Base-by-base conservation (phyloP, 2,113 vertebrate species). In the Saguinus imperator region DNA sequence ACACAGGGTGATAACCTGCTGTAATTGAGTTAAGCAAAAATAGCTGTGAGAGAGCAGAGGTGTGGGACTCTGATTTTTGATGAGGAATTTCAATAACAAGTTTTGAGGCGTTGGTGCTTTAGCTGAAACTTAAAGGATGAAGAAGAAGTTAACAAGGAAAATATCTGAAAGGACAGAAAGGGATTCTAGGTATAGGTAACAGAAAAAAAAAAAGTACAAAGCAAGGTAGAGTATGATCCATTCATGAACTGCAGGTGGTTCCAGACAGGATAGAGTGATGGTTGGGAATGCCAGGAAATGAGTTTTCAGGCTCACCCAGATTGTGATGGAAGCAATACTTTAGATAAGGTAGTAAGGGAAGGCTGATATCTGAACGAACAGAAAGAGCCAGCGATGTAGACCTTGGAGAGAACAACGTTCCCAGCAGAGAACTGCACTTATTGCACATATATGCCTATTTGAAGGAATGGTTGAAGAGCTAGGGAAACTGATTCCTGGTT, bases 401-500 rank as follows among this genome's bases (percentile, higher is more conserved):
- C 18, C 43, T 88, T 23, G 32, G 35, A 2, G 45, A 82, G 61
- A 82, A 80, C 61, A 83, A 37, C 37, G 18, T 91, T n/a, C 16
- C 13, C 35, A 61, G 66, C 32, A 90, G 70, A 95, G 70, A 89
- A 58, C 45, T 55, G 25, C 10, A 29, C 18, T 91, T 40, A 76
- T 16, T 77, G 40, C 18, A 83, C 55, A 72, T 25, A 32, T 32
- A 48, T 23, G 48, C 77, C 70, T 94, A 50, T 80, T 95, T 58
- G 73, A 94, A 88, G 87, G 89, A 95, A 52, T 35, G n/a, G 48
- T 50, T 72, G 82, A 93, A 83, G 40, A 89, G 58, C 70, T 40
- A 57, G 50, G 85, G 87, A 40, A 52, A 93, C 40, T 84, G 89
- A 93, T 94, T 93, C 89, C 81, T 96, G 90, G 84, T 90, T 95